A percentile compares a stretch with the other conserved stretches of the same genome.
Evolutionary conservation across 2,888 invertebrate genomes (phyloP).

Genomic region (Ectemnius lituratus): DNA sequence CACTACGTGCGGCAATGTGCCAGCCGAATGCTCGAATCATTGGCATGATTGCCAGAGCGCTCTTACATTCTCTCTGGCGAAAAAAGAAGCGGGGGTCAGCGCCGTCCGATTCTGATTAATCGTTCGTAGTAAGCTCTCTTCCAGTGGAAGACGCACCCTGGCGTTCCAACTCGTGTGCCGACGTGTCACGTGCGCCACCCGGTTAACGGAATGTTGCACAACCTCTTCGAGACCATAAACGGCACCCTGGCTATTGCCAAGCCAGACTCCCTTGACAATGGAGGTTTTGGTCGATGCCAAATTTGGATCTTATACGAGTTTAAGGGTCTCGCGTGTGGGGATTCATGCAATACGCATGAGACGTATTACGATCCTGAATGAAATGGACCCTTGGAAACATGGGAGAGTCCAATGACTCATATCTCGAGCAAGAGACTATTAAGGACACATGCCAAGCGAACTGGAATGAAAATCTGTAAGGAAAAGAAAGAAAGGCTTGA

Average conservation of each 20-base stretch:
- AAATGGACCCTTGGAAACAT: too few species aligned
- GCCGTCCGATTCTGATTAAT: slow-evolving; percentile 39
- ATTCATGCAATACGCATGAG: too few species aligned
- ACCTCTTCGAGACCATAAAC: slow-evolving; percentile 25
- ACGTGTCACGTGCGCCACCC: slow-evolving; percentile 24
- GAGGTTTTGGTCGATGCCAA: background rate
- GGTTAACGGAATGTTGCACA: slow-evolving; percentile 49
- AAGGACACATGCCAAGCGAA: background rate
- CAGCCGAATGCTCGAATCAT: slow-evolving; percentile 25
- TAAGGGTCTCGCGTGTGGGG: too few species aligned
- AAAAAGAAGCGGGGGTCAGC: background rate
- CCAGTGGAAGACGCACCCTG: background rate
- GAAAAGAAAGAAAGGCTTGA: background rate
- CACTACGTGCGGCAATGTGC: slow-evolving; percentile 18
- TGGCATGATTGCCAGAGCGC: slow-evolving; percentile 9
- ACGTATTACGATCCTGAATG: too few species aligned
- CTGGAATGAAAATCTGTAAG: background rate
- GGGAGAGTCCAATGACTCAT: too few species aligned
- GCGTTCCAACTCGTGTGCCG: background rate
- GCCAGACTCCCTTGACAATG: slow-evolving; percentile 12
- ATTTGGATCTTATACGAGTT: background rate
- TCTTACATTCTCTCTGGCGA: background rate
- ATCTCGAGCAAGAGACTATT: background rate
- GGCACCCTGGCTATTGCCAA: background rate
- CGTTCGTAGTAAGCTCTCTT: background rate